phyloP scores from a whole-genome alignment of 2,113 vertebrate species.

The Aptenodytes forsteri region DNA sequence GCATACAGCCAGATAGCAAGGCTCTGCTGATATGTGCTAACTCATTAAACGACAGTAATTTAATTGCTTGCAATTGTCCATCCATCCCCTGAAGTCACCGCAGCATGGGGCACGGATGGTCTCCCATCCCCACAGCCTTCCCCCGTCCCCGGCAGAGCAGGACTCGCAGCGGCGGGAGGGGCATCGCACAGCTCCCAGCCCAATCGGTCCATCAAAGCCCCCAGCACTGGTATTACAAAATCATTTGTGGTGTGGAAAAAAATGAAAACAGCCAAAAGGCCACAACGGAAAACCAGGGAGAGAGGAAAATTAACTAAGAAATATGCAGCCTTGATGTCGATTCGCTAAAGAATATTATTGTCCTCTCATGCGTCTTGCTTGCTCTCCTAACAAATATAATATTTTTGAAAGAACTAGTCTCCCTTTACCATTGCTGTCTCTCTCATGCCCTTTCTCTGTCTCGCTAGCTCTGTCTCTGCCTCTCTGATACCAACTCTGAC shows the following conservation, averaged over 20 bases:
- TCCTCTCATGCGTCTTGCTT: slow-evolving; percentile 25
- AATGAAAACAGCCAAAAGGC: background rate
- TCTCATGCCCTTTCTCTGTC: slow-evolving; percentile 69
- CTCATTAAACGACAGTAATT: slow-evolving; percentile 17
- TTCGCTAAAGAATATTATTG: slow-evolving; percentile 53
- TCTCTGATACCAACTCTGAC: slow-evolving; percentile 71
- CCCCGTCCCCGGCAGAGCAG: background rate
- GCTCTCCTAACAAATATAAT: slow-evolving; percentile 60
- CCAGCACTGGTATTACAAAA: background rate
- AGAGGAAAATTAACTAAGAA: slow-evolving; percentile 42
- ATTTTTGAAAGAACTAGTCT: slow-evolving; percentile 38
- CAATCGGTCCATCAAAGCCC: fast-evolving
- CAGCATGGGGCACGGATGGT: background rate
- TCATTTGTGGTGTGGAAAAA: background rate
- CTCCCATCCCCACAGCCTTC: background rate
- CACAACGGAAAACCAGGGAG: background rate
- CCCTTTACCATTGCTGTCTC: slow-evolving; percentile 20
- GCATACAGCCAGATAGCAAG: background rate
- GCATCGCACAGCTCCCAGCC: background rate
- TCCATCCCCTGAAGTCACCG: background rate
- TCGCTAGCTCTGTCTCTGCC: slow-evolving; percentile 70
- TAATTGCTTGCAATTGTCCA: slow-evolving; percentile 30
- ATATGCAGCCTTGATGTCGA: background rate
- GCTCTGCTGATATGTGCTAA: background rate
- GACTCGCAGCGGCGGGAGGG: background rate